These are phyloP conservation scores for Drosophila mimica DNA, from an alignment of 2,888 invertebrate species.

Conservation along the genomic window DNA sequence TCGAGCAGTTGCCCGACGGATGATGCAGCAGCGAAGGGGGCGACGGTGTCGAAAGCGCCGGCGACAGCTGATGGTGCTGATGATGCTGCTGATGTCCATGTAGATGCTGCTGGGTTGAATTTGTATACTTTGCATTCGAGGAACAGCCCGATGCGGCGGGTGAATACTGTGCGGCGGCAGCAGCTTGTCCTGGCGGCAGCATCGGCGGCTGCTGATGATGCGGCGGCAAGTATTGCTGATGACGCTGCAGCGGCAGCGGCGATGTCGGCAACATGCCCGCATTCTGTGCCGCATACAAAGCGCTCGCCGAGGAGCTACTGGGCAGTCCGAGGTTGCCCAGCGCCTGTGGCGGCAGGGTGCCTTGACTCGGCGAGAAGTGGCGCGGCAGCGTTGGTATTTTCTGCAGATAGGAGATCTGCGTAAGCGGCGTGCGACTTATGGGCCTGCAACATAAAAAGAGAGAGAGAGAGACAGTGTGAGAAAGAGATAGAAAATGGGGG, in stretches of 20 bases:
- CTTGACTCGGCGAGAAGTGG: conserved; percentile 80
- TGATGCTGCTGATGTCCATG: conserved; percentile 60
- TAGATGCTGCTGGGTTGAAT: conserved; percentile 60
- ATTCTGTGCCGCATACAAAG: conserved; percentile 77
- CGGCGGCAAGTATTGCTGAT: conserved; percentile 77
- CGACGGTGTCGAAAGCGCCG: conserved; percentile 84
- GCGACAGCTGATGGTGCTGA: conserved; percentile 81
- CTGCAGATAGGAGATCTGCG: conserved; percentile 84
- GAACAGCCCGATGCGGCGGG: conserved; percentile 77
- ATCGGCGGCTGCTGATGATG: conserved; percentile 74
- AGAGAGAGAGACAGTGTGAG: conserved; percentile 3
- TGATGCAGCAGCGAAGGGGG: conserved; percentile 84
- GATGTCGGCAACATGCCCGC: conserved; percentile 82
- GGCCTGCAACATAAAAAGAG: conserved; percentile 70
- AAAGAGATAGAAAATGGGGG: conserved; percentile 2
- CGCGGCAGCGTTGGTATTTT: conserved; percentile 84
- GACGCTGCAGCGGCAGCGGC: conserved; percentile 83
- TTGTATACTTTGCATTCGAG: conserved; percentile 78
- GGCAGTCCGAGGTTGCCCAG: conserved; percentile 68
- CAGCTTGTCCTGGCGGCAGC: conserved; percentile 58
- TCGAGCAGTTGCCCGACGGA: conserved; percentile 48
- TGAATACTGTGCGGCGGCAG: conserved; percentile 70
- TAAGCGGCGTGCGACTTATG: conserved; percentile 84
- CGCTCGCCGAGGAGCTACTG: conserved; percentile 83
- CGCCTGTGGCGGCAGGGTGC: conserved; percentile 45